These are phyloP conservation scores for Phocides pigmalion DNA, from an alignment of 1,140 invertebrate genomes.

Conservation along the genomic window DNA sequence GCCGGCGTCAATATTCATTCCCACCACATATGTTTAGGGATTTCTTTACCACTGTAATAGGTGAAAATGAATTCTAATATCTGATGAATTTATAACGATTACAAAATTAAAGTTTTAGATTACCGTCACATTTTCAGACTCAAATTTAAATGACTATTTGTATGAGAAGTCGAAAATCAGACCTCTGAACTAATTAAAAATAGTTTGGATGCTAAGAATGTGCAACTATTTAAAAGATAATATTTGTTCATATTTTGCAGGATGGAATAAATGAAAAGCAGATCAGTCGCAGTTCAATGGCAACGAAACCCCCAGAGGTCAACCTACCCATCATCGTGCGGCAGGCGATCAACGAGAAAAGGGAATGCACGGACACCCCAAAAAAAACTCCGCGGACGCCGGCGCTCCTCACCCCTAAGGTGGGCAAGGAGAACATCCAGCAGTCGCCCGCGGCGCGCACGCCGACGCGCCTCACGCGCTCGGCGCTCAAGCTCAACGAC, in stretches of 20 bases:
- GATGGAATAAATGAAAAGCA: conserved; percentile 67
- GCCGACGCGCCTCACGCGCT: conserved; percentile 65
- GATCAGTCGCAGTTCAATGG: conserved; percentile 72
- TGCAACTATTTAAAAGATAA: conserved; percentile 4
- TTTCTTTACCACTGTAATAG: no score
- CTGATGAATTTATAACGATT: no score
- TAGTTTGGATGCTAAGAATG: no score
- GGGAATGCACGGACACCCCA: conserved; percentile 48
- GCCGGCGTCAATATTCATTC: no score
- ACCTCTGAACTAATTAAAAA: no score
- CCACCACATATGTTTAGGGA: no score
- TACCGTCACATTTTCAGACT: no score
- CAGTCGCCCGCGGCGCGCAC: no score
- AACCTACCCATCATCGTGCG: conserved; percentile 38
- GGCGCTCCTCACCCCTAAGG: conserved; percentile 58
- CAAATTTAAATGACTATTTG: no score
- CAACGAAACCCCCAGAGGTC: conserved; percentile 38
- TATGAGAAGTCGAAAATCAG: no score
- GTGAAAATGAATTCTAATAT: no score
- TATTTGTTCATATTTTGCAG: conserved; percentile 48
- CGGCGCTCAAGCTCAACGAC: conserved; percentile 64
- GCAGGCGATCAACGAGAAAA: conserved; percentile 43
- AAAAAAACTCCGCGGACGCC: conserved; percentile 52
- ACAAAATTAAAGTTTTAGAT: no score
- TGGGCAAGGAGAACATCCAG: conserved; percentile 69